A percentile compares a stretch with the other conserved stretches of the same genome.
phyloP scores from a whole-genome alignment of 2,888 invertebrate genomes.

The Melanostoma mellinum region DNA sequence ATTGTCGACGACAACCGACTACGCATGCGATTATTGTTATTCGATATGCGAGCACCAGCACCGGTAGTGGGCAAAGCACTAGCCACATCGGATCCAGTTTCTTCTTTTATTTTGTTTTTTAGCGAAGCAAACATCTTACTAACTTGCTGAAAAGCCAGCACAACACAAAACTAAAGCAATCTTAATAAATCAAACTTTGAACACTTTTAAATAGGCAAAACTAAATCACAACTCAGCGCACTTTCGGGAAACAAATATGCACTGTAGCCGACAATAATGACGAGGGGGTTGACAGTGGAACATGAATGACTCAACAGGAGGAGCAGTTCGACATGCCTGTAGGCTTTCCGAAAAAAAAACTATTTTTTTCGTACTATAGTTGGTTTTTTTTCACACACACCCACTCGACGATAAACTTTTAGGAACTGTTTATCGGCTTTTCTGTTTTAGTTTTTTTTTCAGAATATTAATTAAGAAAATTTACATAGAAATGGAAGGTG shows the following conservation, averaged over 20 bases:
- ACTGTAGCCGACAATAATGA: neutral
- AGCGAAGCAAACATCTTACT: conserved; percentile 91
- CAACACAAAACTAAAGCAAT: conserved; percentile 36
- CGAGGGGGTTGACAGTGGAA: conserved; percentile 23
- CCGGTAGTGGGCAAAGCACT: conserved; percentile 39
- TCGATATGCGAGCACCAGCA: conserved; percentile 49
- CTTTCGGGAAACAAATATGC: neutral
- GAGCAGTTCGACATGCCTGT: conserved; percentile 55
- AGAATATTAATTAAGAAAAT: conserved; percentile 30
- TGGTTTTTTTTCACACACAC: conserved; percentile 31
- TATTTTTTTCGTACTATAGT: neutral
- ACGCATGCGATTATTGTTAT: conserved; percentile 79
- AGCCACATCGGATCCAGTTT: conserved; percentile 91
- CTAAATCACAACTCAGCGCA: conserved; percentile 2
- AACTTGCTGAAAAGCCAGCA: conserved; percentile 64
- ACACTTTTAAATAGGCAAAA: conserved; percentile 14
- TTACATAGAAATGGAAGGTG: conserved; percentile 40
- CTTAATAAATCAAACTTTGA: conserved; percentile 5
- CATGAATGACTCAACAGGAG: conserved; percentile 69
- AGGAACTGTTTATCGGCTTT: conserved; percentile 30
- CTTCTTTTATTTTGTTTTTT: conserved; percentile 94
- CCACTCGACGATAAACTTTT: conserved; percentile 10
- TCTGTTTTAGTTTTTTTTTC: neutral
- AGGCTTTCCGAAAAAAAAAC: neutral
- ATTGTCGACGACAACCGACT: conserved; percentile 79